Evolutionary conservation across 2,888 invertebrate genomes (phyloP).

Genomic region (Andrena fulva): DNA sequence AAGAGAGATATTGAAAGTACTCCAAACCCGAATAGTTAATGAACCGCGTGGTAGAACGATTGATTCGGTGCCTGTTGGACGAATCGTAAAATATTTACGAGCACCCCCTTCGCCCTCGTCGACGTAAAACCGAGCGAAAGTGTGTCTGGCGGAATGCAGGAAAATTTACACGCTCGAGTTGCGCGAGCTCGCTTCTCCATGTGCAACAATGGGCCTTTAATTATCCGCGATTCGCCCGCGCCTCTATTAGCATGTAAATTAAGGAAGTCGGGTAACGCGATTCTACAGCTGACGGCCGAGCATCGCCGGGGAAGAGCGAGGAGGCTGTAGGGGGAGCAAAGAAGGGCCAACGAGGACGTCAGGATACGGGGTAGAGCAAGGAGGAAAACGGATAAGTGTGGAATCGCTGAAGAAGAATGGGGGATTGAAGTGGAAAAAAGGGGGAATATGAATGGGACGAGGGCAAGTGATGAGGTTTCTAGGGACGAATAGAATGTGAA

Average conservation of each 20-base stretch:
- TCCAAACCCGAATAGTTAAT: constrained; percentile 3
- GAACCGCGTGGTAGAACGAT: not conserved
- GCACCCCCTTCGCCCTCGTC: not conserved
- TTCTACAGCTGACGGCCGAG: not conserved
- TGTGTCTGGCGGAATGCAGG: constrained; percentile 44
- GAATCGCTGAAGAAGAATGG: not conserved
- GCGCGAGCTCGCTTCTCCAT: constrained; percentile 27
- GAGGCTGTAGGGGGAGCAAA: not conserved
- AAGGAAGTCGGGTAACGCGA: constrained; percentile 64
- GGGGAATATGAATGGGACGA: not conserved
- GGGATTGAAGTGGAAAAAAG: constrained; percentile 3
- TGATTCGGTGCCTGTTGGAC: not conserved
- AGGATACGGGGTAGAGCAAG: not conserved
- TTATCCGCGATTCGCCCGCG: constrained; percentile 62
- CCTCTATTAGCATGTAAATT: constrained; percentile 68
- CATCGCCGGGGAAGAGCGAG: too few relatives aligned
- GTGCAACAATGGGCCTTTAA: constrained; percentile 66
- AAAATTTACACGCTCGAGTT: constrained; percentile 67
- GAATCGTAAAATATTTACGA: constrained; percentile 32
- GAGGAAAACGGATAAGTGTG: not conserved
- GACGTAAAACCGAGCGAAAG: constrained; percentile 53
- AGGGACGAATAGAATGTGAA: constrained; percentile 20
- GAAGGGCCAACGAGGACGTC: not conserved
- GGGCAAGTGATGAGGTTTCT: not conserved
- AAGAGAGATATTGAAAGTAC: not conserved